Conservation (phyloP, 2,888 invertebrate species). For the Ectropis crepuscularia region DNA sequence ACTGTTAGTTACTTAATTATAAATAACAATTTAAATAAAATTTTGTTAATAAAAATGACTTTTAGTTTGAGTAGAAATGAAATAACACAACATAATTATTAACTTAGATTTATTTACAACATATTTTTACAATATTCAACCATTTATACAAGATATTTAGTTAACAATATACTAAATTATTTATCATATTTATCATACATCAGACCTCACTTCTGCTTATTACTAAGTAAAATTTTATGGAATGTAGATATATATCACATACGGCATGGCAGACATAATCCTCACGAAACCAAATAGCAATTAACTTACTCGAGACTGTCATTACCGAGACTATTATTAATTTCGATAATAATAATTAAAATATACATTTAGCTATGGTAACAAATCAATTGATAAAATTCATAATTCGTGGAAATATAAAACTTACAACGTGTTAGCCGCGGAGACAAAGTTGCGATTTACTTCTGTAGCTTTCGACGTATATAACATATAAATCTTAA, state of each 20-base stretch:
- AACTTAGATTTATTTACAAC: slow-evolving; percentile 83
- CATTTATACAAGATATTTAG: slow-evolving; percentile 84
- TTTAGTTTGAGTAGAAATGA: slow-evolving; percentile 8
- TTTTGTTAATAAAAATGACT: slow-evolving; percentile 3
- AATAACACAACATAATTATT: slow-evolving; percentile 59
- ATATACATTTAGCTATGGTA: slow-evolving; percentile 77
- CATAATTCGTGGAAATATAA: slow-evolving; percentile 28
- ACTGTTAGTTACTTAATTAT: not conserved
- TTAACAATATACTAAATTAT: slow-evolving; percentile 76
- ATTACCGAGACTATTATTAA: slow-evolving; percentile 46
- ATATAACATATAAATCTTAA: no score
- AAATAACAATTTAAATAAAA: slow-evolving; percentile 21
- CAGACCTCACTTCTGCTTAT: slow-evolving; percentile 75
- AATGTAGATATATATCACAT: slow-evolving; percentile 76
- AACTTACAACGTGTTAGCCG: slow-evolving; percentile 10
- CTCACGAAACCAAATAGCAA: slow-evolving; percentile 52
- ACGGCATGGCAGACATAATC: slow-evolving; percentile 70
- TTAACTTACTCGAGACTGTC: slow-evolving; percentile 41
- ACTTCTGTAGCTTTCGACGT: no score
- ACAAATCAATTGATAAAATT: slow-evolving; percentile 61
- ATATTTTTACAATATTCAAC: slow-evolving; percentile 82
- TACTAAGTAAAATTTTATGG: slow-evolving; percentile 68
- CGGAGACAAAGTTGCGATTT: not conserved
- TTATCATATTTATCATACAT: slow-evolving; percentile 79
- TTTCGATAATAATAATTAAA: slow-evolving; percentile 59